phyloP scores from a whole-genome alignment of 2,888 invertebrate species.

The Heliconius sara region DNA sequence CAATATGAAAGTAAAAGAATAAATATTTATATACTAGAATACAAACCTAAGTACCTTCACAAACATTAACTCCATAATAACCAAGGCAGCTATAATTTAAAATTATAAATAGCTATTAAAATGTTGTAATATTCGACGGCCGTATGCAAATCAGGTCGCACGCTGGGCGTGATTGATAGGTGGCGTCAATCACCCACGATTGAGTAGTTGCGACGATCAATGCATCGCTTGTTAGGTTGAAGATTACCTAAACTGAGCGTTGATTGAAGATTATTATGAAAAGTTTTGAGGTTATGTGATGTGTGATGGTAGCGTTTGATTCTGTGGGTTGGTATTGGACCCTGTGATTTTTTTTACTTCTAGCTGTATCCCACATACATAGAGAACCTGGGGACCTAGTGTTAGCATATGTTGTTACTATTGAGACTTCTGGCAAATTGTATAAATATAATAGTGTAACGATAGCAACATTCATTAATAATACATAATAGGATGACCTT shows the following conservation, averaged over 20 bases:
- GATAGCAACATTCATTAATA: not conserved
- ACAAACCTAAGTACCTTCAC: not conserved
- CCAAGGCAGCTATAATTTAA: not conserved
- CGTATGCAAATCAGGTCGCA: constrained; percentile 25
- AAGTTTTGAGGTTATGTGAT: not conserved
- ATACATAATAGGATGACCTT: constrained; percentile 1
- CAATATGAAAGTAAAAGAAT: not conserved
- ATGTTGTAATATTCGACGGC: constrained; percentile 5
- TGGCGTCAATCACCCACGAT: constrained; percentile 15
- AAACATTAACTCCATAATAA: not conserved
- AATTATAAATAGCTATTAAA: constrained; percentile 21
- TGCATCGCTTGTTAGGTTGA: constrained; percentile 10
- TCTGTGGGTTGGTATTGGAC: too few species aligned
- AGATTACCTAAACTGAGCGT: not conserved
- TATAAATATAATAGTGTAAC: too few species aligned
- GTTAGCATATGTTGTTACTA: too few species aligned
- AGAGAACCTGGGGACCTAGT: too few species aligned
- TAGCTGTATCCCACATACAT: too few species aligned
- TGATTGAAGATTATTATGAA: not conserved
- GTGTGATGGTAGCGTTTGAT: too few species aligned
- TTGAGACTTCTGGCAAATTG: too few species aligned
- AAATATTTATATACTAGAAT: not conserved
- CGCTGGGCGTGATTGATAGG: constrained; percentile 10
- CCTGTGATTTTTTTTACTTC: too few species aligned
- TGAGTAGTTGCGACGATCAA: constrained; percentile 20